Base-by-base conservation (phyloP, 2,888 invertebrate genomes). In the Perdita meconis region DNA sequence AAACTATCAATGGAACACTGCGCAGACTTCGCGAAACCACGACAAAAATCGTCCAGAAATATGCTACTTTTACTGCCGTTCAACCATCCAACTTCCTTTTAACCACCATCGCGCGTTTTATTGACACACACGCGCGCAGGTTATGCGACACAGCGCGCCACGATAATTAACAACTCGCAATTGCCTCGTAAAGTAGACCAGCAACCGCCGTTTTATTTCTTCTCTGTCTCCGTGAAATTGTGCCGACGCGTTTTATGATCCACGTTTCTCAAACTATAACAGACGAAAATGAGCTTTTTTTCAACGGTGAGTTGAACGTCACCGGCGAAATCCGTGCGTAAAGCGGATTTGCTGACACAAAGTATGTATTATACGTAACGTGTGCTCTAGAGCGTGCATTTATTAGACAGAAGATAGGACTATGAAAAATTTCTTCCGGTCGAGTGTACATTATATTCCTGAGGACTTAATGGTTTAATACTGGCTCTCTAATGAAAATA, bases 141-240 rank as follows among this genome's bases (percentile, higher is more conserved):
- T 16, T 22, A 19, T 47, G 19, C 22, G 12, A 19, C 30, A 12
- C 44, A 47, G 26, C 60, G 60, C 47, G 13, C 24, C 44, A 22
- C 60, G 34, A 26, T 47, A 61, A 61, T 61, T 61, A 61, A 61
- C 60, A 34, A 47, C 34, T n/a, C 22, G 60, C 44, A 61, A 61
- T 61, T 44, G n/a, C 60, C 34, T 22, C 47, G 47, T 61, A 61
- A 36, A 61, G 51, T n/a, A 61, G 60, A 44, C 30, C 51, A n/a
- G 8, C 30, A 26, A n/a, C 26, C n/a, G 50, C 50, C 22, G 57
- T 60, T 34, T 12, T 44, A 42, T 34, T 60, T 60, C 60, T 22
- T 34, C 60, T 12, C 26, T 30, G 44, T 47, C 19, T 34, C 34
- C 44, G 34, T 60, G 60, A 34, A 60, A 60, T 26, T 26, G 8